Conservation (phyloP, 2,888 invertebrate species). For the Epinotia brunnichana region DNA sequence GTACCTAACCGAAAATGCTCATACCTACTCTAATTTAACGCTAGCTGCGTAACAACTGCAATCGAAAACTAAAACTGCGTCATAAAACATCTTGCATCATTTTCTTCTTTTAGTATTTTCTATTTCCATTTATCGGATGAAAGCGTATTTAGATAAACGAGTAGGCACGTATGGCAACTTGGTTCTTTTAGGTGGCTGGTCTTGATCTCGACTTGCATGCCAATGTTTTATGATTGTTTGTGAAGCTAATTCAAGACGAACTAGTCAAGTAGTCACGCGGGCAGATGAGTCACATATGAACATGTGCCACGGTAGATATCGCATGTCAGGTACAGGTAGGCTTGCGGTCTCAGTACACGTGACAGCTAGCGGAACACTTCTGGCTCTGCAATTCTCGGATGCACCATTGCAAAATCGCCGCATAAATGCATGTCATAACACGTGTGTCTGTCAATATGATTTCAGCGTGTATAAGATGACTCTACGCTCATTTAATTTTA, state of each 20-base stretch:
- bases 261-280: constrained; percentile 39
- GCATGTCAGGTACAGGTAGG: constrained; percentile 29
- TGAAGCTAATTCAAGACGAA: constrained; percentile 20
- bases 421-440: neutral
- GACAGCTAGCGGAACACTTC: constrained; percentile 19
- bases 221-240: constrained; percentile 16
- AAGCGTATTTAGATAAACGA: neutral
- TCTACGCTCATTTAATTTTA: no score
- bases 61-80: neutral
- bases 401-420: neutral
- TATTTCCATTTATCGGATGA: neutral
- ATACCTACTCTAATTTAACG: neutral
- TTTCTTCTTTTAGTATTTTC: neutral
- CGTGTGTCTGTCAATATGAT: neutral
- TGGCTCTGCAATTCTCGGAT: constrained; percentile 6
- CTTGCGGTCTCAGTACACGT: constrained; percentile 34
- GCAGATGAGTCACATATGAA: constrained; percentile 21
- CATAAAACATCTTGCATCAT: neutral
- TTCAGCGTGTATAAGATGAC: neutral
- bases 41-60: neutral
- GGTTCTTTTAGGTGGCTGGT: neutral
- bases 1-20: neutral
- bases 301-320: constrained; percentile 28
- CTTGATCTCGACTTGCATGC: neutral
- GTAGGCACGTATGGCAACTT: neutral